Conservation (phyloP, 2,797 vertebrate genomes). For the Argya squamiceps region DNA sequence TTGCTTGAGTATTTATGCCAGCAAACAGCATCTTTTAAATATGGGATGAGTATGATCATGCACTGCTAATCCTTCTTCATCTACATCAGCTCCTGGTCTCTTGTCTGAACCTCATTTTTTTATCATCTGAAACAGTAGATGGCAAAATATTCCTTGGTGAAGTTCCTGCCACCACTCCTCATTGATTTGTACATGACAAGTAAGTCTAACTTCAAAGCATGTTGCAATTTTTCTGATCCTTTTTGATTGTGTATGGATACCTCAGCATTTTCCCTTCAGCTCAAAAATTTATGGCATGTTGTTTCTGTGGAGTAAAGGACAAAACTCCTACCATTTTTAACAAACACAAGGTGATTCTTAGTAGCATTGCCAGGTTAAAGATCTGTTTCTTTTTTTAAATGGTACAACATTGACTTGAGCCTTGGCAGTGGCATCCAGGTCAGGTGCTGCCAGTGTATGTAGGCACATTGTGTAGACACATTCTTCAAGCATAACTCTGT, state of each 20-base stretch:
- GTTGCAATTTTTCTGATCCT: background rate
- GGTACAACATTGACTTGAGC: background rate
- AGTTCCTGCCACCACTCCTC: background rate
- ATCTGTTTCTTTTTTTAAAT: background rate
- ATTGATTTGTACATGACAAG: background rate
- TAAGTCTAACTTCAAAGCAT: background rate
- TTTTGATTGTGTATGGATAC: background rate
- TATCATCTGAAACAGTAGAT: background rate
- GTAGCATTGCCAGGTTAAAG: background rate
- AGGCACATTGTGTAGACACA: background rate
- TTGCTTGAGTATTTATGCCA: background rate
- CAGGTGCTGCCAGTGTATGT: background rate
- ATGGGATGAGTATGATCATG: background rate
- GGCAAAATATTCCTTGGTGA: background rate
- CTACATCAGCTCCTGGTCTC: background rate
- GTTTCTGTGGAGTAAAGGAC: background rate
- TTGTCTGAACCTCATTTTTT: background rate
- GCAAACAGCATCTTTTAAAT: background rate
- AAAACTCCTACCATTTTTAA: background rate
- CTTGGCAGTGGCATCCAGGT: background rate
- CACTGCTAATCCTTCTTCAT: background rate
- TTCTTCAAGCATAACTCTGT: background rate
- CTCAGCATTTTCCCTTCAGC: background rate
- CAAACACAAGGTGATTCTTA: background rate
- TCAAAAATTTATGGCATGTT: background rate